Conservation (phyloP, 1,140 invertebrate genomes). For the Megalopta genalis region DNA sequence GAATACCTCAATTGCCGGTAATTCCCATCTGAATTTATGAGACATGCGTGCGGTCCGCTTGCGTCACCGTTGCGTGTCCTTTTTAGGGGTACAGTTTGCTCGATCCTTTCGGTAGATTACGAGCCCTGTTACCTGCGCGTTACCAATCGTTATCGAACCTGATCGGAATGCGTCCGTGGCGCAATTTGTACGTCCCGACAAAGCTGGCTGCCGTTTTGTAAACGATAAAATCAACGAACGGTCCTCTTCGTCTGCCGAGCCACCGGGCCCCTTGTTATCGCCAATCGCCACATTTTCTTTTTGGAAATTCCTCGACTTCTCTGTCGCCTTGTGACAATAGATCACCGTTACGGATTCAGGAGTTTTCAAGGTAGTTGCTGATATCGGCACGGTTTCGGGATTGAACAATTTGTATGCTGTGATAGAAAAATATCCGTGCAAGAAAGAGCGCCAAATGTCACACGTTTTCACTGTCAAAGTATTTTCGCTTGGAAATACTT, state of each 20-base stretch:
- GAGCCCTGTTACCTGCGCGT: constrained; percentile 34
- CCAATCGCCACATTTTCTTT: too few species aligned
- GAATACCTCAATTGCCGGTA: constrained; percentile 12
- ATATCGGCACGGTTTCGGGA: too few species aligned
- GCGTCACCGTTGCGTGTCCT: constrained; percentile 21
- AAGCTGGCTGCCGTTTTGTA: constrained; percentile 40
- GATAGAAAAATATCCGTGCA: too few species aligned
- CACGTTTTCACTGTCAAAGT: too few species aligned
- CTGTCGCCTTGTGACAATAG: too few species aligned
- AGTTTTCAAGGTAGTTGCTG: too few species aligned
- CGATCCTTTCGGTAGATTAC: constrained; percentile 34
- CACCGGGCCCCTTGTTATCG: constrained; percentile 12
- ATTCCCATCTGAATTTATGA: constrained; percentile 17
- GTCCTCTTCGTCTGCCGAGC: constrained; percentile 20
- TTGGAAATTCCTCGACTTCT: too few species aligned
- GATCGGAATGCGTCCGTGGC: constrained; percentile 39
- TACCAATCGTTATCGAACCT: constrained; percentile 41
- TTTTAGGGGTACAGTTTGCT: constrained; percentile 35
- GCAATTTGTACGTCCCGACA: constrained; percentile 64
- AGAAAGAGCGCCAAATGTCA: too few species aligned
- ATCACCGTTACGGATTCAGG: too few species aligned
- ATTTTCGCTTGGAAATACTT: too few species aligned
- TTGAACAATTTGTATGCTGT: too few species aligned
- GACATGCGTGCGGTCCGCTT: neutral
- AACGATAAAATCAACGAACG: constrained; percentile 46